Base-by-base conservation (phyloP, 2,797 vertebrate genomes). In the Brachyrhaphis roseni region DNA sequence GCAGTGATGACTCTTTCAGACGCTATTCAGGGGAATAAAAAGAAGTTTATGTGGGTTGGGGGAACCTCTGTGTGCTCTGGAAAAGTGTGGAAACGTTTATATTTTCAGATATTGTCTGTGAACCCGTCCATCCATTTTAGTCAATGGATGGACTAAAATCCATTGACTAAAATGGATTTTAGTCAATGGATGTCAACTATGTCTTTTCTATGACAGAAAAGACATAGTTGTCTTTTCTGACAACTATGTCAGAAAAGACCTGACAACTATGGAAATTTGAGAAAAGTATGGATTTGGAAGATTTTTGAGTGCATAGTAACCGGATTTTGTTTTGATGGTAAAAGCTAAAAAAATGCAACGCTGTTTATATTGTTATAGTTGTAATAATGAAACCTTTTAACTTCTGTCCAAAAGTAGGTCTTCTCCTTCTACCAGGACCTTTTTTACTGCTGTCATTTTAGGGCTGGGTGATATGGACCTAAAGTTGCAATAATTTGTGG, bases 1-100 rank as follows among this genome's bases (percentile, higher is more conserved):
- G 26, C 39, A 41, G 31, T 34, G 46, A 78, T 79, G 16, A 28
- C 53, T 75, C 66, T 81, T 36, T 73, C 26, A 47, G 43, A 74
- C 39, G 46, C 47, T 62, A 20, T 41, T 55, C 62, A 36, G 57
- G 10, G 23, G 10, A 26, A 49, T 64, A 73, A 80, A 1, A 43
- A 2, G 12, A 3, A 15, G 16, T 15, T 12, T 20, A 57, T 36
- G 66, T 49, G n/a, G 73, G 46, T 41, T 1, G 31, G 2, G 7
- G 6, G 6, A 8, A 39, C 16, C 46, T 49, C 16, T 64, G 13
- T 64, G 31, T 36, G 59, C 28, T 34, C 6, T 36, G 31, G 8
- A 20, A 34, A 36, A 36, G 34, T 36, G n/a, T 36, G 16, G 16
- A 8, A 36, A 64, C 3, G 1, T 11, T 53, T 11, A 26, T 4